Conservation (phyloP, 1,140 invertebrate species). For the Drosophila pachea region DNA sequence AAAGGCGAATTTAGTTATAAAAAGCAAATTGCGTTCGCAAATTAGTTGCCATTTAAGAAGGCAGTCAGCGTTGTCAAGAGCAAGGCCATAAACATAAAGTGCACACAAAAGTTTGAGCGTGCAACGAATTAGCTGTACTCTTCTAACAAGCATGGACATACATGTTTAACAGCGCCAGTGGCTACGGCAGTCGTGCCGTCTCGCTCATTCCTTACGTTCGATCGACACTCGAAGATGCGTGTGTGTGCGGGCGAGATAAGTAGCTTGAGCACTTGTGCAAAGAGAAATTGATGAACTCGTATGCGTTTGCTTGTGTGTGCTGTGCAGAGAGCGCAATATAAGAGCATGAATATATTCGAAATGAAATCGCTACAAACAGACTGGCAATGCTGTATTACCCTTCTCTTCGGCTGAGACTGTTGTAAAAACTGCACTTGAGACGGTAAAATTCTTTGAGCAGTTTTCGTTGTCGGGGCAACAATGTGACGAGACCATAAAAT, state of each 20-base stretch:
- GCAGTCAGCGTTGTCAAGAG: slow-evolving; percentile 49
- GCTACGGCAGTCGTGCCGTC: too few species aligned
- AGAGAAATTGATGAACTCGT: not conserved
- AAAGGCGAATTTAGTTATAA: slow-evolving; percentile 74
- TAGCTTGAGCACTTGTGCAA: not conserved
- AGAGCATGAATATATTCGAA: not conserved
- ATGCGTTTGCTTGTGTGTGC: not conserved
- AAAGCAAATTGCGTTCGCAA: slow-evolving; percentile 71
- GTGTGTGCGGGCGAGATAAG: not conserved
- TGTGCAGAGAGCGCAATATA: not conserved
- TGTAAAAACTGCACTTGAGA: slow-evolving; percentile 62
- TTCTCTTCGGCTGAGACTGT: slow-evolving; percentile 5
- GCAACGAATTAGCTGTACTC: slow-evolving; percentile 27
- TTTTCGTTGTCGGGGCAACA: slow-evolving; percentile 59
- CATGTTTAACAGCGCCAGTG: too few species aligned
- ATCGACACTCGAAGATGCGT: not conserved
- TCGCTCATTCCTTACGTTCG: not conserved
- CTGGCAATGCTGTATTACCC: slow-evolving; percentile 19
- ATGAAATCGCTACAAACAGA: slow-evolving; percentile 1
- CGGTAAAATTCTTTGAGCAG: slow-evolving; percentile 41
- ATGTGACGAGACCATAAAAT: slow-evolving; percentile 73
- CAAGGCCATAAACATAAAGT: slow-evolving; percentile 52
- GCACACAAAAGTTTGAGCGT: not conserved
- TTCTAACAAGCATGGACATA: not conserved
- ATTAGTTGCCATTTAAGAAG: slow-evolving; percentile 74